Conservation (phyloP, 2,113 vertebrate genomes). For the Pelecanoides urinatrix region DNA sequence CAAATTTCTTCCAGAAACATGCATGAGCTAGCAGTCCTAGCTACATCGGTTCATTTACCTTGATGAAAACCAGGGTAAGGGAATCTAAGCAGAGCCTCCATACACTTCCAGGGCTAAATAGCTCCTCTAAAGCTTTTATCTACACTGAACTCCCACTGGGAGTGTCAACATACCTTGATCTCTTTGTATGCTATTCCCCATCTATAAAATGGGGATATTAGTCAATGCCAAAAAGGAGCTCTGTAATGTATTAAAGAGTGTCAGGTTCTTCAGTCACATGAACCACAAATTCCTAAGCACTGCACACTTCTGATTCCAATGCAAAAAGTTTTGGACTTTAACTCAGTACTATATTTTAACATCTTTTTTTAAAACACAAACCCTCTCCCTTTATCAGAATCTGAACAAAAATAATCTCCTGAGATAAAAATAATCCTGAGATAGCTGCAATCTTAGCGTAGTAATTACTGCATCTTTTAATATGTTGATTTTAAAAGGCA, state of each 20-base stretch:
- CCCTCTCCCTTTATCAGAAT: background rate
- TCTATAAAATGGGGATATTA: slow-evolving; percentile 38
- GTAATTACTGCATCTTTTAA: background rate
- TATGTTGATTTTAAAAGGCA: background rate
- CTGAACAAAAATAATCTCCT: background rate
- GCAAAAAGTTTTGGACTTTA: background rate
- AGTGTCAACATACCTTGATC: slow-evolving; percentile 45
- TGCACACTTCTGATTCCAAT: background rate
- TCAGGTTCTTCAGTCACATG: slow-evolving; percentile 26
- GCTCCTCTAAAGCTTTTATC: slow-evolving; percentile 53
- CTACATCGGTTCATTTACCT: background rate
- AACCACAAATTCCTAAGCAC: slow-evolving; percentile 3
- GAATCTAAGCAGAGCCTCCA: slow-evolving; percentile 7
- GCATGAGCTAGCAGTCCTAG: background rate
- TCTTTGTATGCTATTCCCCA: slow-evolving; percentile 28
- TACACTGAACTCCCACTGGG: slow-evolving; percentile 28
- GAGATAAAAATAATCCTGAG: background rate
- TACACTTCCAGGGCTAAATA: background rate
- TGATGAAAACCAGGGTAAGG: slow-evolving; percentile 42
- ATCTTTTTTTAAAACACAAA: background rate
- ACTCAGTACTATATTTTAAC: background rate
- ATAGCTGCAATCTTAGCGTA: background rate
- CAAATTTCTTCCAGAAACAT: background rate
- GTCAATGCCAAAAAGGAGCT: slow-evolving; percentile 39
- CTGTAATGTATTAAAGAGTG: slow-evolving; percentile 29